phyloP scores from a whole-genome alignment of 2,797 vertebrate genomes.

The Linurgus olivaceus region DNA sequence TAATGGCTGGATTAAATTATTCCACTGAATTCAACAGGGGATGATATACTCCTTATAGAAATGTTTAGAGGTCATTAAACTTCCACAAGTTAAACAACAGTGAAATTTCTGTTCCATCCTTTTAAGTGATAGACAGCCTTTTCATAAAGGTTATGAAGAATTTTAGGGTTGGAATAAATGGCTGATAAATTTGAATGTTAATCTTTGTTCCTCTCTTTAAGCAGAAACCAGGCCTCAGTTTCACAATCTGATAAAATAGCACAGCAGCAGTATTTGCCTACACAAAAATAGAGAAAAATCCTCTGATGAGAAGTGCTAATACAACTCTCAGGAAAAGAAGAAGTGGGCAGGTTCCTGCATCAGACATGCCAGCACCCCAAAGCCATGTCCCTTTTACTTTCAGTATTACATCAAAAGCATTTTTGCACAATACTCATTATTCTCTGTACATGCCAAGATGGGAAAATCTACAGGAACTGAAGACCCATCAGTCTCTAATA shows the following conservation, averaged over 20 bases:
- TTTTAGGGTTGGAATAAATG: neutral
- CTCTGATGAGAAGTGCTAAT: neutral
- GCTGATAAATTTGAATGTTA: neutral
- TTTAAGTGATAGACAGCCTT: neutral
- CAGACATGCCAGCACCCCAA: neutral
- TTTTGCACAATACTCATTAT: neutral
- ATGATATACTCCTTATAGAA: neutral
- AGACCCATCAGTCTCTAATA: neutral
- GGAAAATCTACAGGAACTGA: neutral
- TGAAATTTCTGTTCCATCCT: neutral
- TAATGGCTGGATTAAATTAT: neutral
- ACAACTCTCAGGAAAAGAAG: neutral
- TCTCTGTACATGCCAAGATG: neutral
- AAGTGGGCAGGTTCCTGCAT: neutral
- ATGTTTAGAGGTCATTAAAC: neutral
- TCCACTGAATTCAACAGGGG: neutral
- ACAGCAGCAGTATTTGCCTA: neutral
- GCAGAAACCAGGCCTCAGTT: neutral
- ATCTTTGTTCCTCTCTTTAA: neutral
- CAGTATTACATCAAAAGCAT: neutral
- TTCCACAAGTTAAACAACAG: neutral
- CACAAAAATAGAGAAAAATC: neutral
- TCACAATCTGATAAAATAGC: neutral
- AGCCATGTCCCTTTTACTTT: neutral
- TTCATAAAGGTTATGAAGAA: neutral